Base-by-base conservation (phyloP, 1,140 invertebrate genomes). In the Anastatus disparis region DNA sequence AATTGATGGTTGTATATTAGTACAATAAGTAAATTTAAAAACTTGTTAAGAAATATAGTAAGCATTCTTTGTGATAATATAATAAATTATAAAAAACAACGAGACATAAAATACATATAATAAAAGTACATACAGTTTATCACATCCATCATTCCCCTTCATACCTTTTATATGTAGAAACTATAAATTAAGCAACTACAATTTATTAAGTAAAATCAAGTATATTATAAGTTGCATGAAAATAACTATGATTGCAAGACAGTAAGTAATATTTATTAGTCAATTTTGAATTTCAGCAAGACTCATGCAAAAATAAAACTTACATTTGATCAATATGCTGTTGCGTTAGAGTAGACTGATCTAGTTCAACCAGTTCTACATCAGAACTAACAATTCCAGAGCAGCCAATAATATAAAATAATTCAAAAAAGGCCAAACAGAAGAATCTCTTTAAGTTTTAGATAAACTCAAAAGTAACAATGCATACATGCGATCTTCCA, bases 401-500 rank as follows among this genome's bases (percentile, higher is more conserved):
- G 74, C 77, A 81, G 76, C 74, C 55, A 78, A 75, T 69, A 78
- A 74, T 67, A 74, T 64, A 56, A 76, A 76, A 70, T 76, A 67
- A 78, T 71, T 76, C 35, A 74, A 74, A 67, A 76, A 74, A 76
- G 74, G 56, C 66, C 59, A 79, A 78, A 75, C 62, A 67, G 27
- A 71, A 71, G 61, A 61, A 70, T 68, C 66, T 53, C 72, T 77
- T 74, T 59, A 72, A 63, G 77, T 48, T 74, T 76, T 76, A 71
- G 22, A 64, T 68, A 78, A 76, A 77, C 72, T 76, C 64, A 78
- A 77, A 78, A 80, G 64, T 53, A 80, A 76, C 58, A 75, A 76
- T 83, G 83, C 84, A 67, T 86, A 86, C 84, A 85, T 85, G 81
- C 82, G 81, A 78, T 85, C 79, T 79, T 87, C 82, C 77, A 79